These are phyloP conservation scores for Pristiophorus japonicus DNA, from an alignment of 2,113 vertebrate genomes.

Conservation along the genomic window DNA sequence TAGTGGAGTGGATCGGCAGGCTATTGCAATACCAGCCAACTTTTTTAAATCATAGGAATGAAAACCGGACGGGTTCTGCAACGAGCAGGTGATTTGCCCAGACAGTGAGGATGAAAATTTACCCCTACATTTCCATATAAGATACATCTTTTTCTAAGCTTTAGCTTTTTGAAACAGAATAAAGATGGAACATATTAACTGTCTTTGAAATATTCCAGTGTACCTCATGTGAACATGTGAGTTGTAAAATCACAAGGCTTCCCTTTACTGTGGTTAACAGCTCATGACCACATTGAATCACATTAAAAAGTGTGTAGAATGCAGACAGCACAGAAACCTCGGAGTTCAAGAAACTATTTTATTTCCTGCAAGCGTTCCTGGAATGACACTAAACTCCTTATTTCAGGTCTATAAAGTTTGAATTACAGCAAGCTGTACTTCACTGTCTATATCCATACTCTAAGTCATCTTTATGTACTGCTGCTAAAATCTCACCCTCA, in stretches of 20 bases:
- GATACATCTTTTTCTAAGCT: too few relatives aligned
- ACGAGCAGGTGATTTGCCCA: not conserved
- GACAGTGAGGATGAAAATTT: not conserved
- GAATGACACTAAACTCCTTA: conserved; percentile 43
- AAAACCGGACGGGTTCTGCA: not conserved
- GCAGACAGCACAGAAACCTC: not conserved
- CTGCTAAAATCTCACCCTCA: conserved; percentile 42
- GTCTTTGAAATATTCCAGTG: not conserved
- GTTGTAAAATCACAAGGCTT: not conserved
- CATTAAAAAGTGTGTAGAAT: not conserved
- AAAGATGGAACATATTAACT: not conserved
- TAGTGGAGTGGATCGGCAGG: not conserved
- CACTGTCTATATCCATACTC: conserved; percentile 48
- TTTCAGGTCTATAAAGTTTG: conserved; percentile 44
- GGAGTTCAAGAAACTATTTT: not conserved
- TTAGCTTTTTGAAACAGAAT: not conserved
- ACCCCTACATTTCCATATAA: not conserved
- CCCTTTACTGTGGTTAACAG: not conserved
- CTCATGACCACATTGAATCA: not conserved
- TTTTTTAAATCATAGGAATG: not conserved
- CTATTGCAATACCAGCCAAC: not conserved
- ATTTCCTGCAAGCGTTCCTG: conserved; percentile 39
- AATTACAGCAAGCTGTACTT: conserved; percentile 46
- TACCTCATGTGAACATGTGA: not conserved
- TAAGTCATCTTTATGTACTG: conserved; percentile 53